These are phyloP conservation scores for Diacarnus erythraeanus DNA, from an alignment of 37 sponge, comb jelly and placozoan species.

Conservation along the genomic window DNA sequence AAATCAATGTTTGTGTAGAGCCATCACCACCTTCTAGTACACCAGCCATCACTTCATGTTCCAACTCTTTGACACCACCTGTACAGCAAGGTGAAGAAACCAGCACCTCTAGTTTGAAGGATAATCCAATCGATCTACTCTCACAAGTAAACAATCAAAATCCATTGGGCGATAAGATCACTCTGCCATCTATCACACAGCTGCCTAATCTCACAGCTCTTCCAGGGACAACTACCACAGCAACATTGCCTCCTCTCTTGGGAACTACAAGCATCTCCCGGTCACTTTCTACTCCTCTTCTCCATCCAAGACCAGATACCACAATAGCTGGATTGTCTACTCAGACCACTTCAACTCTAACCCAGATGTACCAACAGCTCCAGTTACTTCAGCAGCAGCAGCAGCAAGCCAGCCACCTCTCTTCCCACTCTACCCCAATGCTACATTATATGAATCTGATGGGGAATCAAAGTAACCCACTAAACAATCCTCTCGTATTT, in stretches of 20 bases:
- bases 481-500: not conserved
- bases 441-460: conserved; percentile 29
- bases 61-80: too few species aligned
- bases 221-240: not conserved
- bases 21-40: not conserved
- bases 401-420: not conserved
- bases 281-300: not conserved
- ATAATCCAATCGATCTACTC: not conserved
- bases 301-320: not conserved
- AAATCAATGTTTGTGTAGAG: conserved; percentile 11
- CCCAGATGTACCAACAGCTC: not conserved
- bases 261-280: not conserved
- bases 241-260: not conserved
- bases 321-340: not conserved
- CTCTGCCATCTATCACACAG: not conserved
- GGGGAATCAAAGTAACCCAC: not conserved
- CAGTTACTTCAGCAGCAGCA: conserved; percentile 13
- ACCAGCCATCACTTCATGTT: not conserved
- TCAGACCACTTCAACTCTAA: not conserved
- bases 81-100: not conserved
- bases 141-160: not conserved
- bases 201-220: not conserved
- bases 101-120: not conserved
- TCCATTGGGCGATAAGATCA: not conserved
- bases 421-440: conserved; percentile 5